A percentile compares a stretch with the other conserved stretches of the same genome.
These are phyloP conservation scores for Cephonodes hylas DNA, from an alignment of 2,888 invertebrate species.

Conservation along the genomic window DNA sequence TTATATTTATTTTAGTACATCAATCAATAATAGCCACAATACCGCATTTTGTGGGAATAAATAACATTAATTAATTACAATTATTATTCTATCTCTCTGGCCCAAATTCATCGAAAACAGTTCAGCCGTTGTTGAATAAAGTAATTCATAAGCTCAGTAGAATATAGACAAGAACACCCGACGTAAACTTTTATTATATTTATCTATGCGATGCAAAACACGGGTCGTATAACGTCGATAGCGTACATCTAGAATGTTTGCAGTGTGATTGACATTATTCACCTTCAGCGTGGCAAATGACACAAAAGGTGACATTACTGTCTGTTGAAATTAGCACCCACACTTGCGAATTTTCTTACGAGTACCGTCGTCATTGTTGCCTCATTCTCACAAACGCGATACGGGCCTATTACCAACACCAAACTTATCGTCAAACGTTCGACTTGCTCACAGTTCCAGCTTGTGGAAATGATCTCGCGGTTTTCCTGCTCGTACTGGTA, in stretches of 20 bases:
- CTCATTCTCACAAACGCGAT: slow-evolving; percentile 24
- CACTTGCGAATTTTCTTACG: slow-evolving; percentile 41
- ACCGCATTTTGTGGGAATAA: no score
- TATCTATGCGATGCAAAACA: not conserved
- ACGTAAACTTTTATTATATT: not conserved
- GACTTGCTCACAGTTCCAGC: not conserved
- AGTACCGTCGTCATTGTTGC: slow-evolving; percentile 38
- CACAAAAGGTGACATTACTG: slow-evolving; percentile 52
- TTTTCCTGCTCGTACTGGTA: slow-evolving; percentile 44
- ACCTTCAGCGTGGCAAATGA: slow-evolving; percentile 48
- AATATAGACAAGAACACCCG: not conserved
- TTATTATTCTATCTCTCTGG: no score
- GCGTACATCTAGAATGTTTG: slow-evolving; percentile 18
- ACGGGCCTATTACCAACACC: not conserved
- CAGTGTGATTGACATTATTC: slow-evolving; percentile 43
- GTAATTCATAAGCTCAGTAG: no score
- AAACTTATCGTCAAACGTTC: no score
- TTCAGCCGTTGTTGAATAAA: no score
- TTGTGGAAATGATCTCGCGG: slow-evolving; percentile 23
- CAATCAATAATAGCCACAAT: no score
- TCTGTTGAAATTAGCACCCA: slow-evolving; percentile 55
- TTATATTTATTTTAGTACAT: no score
- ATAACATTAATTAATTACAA: no score
- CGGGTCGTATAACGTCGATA: not conserved
- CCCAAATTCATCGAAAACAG: no score